phyloP scores from a whole-genome alignment of 2,888 invertebrate genomes.

The Pomacea canaliculata region DNA sequence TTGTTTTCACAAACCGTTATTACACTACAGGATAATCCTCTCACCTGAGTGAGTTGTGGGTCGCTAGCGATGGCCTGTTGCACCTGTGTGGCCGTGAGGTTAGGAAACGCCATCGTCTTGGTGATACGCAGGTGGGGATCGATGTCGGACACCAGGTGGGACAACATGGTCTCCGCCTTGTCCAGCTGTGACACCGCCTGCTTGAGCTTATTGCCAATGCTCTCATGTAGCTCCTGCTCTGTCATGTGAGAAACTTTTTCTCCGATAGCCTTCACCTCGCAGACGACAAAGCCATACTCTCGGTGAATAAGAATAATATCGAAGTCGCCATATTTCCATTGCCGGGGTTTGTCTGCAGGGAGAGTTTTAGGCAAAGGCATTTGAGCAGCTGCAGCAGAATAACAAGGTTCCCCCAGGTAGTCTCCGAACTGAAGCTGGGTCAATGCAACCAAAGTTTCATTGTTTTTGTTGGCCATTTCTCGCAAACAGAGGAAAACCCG shows the following conservation, averaged over 20 bases:
- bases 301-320: background rate
- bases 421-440: constrained; percentile 2
- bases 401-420: background rate
- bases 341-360: background rate
- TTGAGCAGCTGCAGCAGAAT: background rate
- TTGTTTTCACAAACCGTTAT: no score
- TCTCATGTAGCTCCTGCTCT: background rate
- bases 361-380: background rate
- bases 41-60: no score
- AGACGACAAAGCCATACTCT: background rate
- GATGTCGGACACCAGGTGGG: background rate
- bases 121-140: background rate
- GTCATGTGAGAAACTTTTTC: background rate
- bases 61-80: background rate
- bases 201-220: background rate
- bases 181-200: constrained; percentile 1
- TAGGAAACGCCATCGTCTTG: background rate
- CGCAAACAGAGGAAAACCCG: background rate
- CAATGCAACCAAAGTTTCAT: background rate
- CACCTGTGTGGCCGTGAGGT: background rate
- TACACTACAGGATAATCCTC: no score
- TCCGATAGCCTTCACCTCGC: background rate
- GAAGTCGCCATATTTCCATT: background rate
- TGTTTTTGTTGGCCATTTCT: background rate
- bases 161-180: background rate